Percentiles rank a stretch among this genome's conserved stretches.
phyloP scores from a whole-genome alignment of 2,113 vertebrate genomes.

The Tautogolabrus adspersus region DNA sequence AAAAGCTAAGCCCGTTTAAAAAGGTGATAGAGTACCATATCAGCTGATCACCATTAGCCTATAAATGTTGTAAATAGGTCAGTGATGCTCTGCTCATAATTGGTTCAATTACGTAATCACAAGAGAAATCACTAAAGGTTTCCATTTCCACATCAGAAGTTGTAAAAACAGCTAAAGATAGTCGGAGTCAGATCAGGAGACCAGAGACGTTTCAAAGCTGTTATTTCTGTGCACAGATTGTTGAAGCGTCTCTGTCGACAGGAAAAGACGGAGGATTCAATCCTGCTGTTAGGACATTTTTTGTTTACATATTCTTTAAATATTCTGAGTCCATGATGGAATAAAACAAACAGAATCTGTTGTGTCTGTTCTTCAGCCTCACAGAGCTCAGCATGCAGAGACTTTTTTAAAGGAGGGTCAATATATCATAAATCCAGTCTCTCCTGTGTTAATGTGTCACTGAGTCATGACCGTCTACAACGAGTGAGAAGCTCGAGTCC shows the following conservation, averaged over 20 bases:
- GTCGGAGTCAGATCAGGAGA: neutral
- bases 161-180: neutral
- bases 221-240: neutral
- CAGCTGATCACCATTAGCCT: neutral
- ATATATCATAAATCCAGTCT: no score
- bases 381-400: no score
- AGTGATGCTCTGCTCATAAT: neutral
- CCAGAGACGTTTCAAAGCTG: neutral
- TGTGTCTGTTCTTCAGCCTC: no score
- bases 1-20: no score
- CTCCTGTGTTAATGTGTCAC: no score
- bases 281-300: neutral
- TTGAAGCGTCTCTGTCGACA: no score
- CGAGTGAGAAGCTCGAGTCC: no score
- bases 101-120: neutral
- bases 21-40: neutral
- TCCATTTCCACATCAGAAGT: neutral
- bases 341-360: no score
- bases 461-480: no score
- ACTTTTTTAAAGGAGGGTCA: no score
- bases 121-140: neutral
- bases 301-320: no score
- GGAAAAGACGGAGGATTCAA: neutral
- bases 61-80: neutral
- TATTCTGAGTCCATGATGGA: no score